A percentile compares a stretch with the other conserved stretches of the same genome.
These are phyloP conservation scores for Ceratina japonica DNA, from an alignment of 1,140 invertebrate species.

Conservation along the genomic window DNA sequence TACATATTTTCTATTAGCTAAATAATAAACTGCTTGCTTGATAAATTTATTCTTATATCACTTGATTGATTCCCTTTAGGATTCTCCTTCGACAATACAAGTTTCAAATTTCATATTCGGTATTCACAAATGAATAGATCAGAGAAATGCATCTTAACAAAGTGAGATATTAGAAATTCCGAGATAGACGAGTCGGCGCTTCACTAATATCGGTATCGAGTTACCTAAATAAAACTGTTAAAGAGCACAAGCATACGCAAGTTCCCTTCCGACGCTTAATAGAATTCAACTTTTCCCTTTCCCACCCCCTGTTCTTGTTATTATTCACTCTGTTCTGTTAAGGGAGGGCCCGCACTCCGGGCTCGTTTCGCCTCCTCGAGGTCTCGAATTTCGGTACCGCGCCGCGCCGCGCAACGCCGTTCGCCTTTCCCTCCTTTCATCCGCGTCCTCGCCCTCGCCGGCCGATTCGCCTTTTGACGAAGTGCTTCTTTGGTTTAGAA, in stretches of 20 bases:
- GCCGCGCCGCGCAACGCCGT: constrained; percentile 36
- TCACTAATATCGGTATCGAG: constrained; percentile 5
- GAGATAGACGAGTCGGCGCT: neutral
- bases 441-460: constrained; percentile 65
- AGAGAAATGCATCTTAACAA: no score
- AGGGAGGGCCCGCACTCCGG: constrained; percentile 59
- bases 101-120: no score
- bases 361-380: constrained; percentile 66
- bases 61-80: no score
- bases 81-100: no score
- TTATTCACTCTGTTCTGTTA: constrained; percentile 48
- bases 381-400: constrained; percentile 67
- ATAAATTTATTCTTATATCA: no score
- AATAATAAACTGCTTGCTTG: no score
- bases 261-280: constrained; percentile 11
- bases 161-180: no score
- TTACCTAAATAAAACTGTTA: constrained; percentile 29
- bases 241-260: neutral
- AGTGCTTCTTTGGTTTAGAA: constrained; percentile 78
- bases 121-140: no score
- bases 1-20: no score
- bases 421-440: constrained; percentile 66
- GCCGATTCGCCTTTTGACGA: constrained; percentile 78
- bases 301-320: constrained; percentile 20
- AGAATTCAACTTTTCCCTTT: constrained; percentile 23